A percentile compares a stretch with the other conserved stretches of the same genome.
Evolutionary conservation across 2,113 vertebrate genomes (phyloP).

Genomic region (Maccullochella peelii): DNA sequence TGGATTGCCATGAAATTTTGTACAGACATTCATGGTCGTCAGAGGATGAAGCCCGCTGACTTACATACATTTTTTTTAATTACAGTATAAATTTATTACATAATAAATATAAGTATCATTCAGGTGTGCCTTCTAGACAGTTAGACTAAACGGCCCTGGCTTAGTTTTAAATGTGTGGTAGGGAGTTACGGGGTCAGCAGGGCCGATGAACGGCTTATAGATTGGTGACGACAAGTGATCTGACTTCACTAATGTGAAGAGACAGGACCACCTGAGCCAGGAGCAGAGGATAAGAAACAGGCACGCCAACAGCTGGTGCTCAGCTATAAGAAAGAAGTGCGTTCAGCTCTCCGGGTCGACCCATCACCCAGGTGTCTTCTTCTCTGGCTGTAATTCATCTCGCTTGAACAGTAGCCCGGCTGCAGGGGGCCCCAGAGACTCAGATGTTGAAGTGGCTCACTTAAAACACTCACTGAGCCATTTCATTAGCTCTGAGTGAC

Average conservation of each 20-base stretch:
- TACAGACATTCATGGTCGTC: too few species aligned
- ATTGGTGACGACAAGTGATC: constrained; percentile 58
- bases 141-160: neutral
- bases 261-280: constrained; percentile 52
- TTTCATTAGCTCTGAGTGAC: constrained; percentile 29
- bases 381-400: constrained; percentile 18
- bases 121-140: neutral
- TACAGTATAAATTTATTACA: too few species aligned
- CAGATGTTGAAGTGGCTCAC: constrained; percentile 28
- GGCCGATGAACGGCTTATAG: constrained; percentile 34
- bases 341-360: constrained; percentile 14
- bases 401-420: constrained; percentile 23
- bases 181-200: constrained; percentile 40
- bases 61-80: too few species aligned
- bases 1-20: neutral
- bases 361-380: constrained; percentile 29
- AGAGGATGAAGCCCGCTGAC: too few species aligned
- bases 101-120: neutral
- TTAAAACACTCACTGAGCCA: constrained; percentile 39
- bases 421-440: constrained; percentile 24
- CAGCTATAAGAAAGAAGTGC: constrained; percentile 1
- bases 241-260: constrained; percentile 52
- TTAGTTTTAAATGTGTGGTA: constrained; percentile 23
- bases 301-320: constrained; percentile 48
- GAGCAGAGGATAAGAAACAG: constrained; percentile 44